Conservation (phyloP, 2,113 vertebrate genomes). For the Leucosticte australis region DNA sequence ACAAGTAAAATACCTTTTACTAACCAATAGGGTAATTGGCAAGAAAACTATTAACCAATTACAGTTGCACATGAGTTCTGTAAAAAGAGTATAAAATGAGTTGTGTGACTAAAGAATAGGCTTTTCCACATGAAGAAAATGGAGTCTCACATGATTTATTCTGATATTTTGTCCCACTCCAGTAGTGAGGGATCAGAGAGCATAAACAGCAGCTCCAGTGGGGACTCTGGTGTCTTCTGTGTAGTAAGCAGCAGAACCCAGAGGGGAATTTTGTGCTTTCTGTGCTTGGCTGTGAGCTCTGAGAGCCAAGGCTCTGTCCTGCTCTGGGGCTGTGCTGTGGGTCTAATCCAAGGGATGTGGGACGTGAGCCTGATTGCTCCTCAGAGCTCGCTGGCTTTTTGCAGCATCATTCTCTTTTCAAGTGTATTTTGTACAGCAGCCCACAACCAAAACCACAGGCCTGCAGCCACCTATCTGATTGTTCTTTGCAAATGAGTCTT, state of each 20-base stretch:
- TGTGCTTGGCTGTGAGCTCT: background rate
- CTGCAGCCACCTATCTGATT: background rate
- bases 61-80: background rate
- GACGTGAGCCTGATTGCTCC: fast-evolving
- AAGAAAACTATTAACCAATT: background rate
- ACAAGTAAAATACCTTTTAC: background rate
- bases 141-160: background rate
- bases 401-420: background rate
- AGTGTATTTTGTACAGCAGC: background rate
- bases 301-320: background rate
- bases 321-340: background rate
- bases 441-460: background rate
- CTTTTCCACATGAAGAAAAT: background rate
- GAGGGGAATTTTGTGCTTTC: background rate
- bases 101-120: background rate
- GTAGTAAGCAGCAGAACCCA: background rate
- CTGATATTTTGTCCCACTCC: background rate
- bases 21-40: background rate
- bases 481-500: background rate
- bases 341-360: background rate
- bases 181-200: background rate
- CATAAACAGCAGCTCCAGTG: background rate
- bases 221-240: background rate
- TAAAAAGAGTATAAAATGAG: background rate
- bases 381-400: fast-evolving